Evolutionary conservation across 2,113 vertebrate species (phyloP).

Genomic region (Tragelaphus strepsiceros): DNA sequence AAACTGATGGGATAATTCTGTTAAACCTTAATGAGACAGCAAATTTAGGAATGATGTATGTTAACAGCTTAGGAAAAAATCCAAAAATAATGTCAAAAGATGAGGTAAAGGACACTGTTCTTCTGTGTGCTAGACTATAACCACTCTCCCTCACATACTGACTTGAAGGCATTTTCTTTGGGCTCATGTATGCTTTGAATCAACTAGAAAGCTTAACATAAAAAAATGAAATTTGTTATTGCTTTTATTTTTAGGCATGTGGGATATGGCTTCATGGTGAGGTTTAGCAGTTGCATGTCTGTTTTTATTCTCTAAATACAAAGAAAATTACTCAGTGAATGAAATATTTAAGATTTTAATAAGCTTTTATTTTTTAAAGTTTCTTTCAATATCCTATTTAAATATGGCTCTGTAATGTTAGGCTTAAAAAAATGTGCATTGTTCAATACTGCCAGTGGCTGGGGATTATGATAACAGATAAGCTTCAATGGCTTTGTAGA

Average conservation of each 20-base stretch:
- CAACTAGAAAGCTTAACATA: slow-evolving; percentile 6
- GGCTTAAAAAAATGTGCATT: neutral
- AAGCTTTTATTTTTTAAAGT: slow-evolving; percentile 30
- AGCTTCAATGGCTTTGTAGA: neutral
- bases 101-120: neutral
- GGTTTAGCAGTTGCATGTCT: neutral
- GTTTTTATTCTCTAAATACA: slow-evolving; percentile 19
- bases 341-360: slow-evolving; percentile 28
- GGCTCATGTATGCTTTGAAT: neutral
- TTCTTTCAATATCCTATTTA: slow-evolving; percentile 14
- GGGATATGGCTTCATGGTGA: slow-evolving; percentile 6
- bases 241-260: slow-evolving; percentile 8
- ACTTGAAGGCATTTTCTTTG: neutral
- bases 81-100: neutral
- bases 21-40: neutral
- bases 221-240: slow-evolving; percentile 3
- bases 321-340: slow-evolving; percentile 37
- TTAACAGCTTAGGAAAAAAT: neutral
- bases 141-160: neutral
- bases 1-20: neutral
- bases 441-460: neutral
- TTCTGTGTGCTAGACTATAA: neutral
- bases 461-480: neutral
- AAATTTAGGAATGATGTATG: neutral
- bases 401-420: slow-evolving; percentile 6